Evolutionary conservation across 2,888 invertebrate genomes (phyloP).

Genomic region (Fissipunctia ypsillon): DNA sequence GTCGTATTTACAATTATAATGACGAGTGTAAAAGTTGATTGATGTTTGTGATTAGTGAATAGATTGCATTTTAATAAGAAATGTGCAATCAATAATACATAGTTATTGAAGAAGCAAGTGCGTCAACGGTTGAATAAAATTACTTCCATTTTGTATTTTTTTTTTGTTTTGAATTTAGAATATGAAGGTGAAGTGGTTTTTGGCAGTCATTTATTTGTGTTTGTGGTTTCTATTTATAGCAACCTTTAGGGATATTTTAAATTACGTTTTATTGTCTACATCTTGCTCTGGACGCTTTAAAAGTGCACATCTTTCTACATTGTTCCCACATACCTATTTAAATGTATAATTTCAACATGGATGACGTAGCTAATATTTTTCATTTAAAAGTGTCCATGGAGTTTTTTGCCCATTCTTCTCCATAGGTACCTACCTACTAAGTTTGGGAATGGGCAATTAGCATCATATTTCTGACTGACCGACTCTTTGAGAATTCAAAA

Average conservation of each 20-base stretch:
- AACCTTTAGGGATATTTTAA: neutral
- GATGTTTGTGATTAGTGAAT: constrained; percentile 8
- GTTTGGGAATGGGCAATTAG: too few species aligned
- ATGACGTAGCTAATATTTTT: too few species aligned
- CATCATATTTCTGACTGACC: too few species aligned
- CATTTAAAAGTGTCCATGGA: too few species aligned
- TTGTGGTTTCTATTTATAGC: neutral
- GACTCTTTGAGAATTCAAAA: too few species aligned
- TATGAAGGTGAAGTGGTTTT: neutral
- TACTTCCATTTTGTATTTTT: neutral
- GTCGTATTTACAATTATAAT: neutral
- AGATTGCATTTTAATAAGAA: constrained; percentile 5
- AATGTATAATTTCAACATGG: too few species aligned
- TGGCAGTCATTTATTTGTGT: neutral
- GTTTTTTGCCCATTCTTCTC: too few species aligned
- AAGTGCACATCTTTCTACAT: too few species aligned
- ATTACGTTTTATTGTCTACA: too few species aligned
- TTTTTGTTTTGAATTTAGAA: neutral
- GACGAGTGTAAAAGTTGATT: neutral
- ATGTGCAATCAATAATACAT: neutral
- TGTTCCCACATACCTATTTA: too few species aligned
- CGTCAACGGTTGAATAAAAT: neutral
- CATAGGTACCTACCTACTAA: too few species aligned
- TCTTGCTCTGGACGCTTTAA: too few species aligned
- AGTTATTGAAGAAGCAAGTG: neutral